Evolutionary conservation across 2,888 invertebrate genomes (phyloP).

Genomic region (Drosophila paramelanica): DNA sequence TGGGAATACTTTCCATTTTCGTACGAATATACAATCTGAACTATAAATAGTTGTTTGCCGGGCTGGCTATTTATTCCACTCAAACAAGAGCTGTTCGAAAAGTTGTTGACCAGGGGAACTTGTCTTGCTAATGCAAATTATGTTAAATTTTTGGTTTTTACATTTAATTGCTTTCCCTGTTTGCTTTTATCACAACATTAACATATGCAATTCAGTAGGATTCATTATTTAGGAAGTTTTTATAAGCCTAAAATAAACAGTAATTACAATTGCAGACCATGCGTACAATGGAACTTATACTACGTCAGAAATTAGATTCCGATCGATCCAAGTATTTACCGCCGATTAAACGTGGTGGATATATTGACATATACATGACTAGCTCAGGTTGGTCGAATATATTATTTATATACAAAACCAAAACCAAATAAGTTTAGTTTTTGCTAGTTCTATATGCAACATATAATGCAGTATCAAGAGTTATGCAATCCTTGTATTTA

Average conservation of each 20-base stretch:
- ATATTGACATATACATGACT: conserved; percentile 93
- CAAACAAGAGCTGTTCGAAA: conserved; percentile 42
- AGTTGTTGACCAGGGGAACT: conserved; percentile 41
- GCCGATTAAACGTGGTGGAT: conserved; percentile 92
- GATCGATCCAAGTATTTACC: conserved; percentile 92
- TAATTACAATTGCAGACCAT: conserved; percentile 86
- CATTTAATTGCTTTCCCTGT: conserved; percentile 15
- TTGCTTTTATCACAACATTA: conserved; percentile 5
- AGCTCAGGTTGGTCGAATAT: conserved; percentile 90
- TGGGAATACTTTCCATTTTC: conserved; percentile 72
- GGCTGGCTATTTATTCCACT: conserved; percentile 32
- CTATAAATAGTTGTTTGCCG: conserved; percentile 65
- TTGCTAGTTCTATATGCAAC: conserved; percentile 53
- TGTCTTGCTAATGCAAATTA: neutral
- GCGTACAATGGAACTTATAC: conserved; percentile 91
- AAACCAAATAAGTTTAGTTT: conserved; percentile 46
- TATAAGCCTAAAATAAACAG: conserved; percentile 16
- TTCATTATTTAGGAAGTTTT: conserved; percentile 9
- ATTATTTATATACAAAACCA: conserved; percentile 23
- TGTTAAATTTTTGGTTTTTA: neutral
- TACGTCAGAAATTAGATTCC: conserved; percentile 90
- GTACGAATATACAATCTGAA: conserved; percentile 50
- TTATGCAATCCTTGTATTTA: conserved; percentile 46
- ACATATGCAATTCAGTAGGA: conserved; percentile 26
- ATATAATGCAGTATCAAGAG: conserved; percentile 48